Evolutionary conservation across 53 echinoderm and acorn worm species (phyloP).

Genomic region (Zoroaster sp.): DNA sequence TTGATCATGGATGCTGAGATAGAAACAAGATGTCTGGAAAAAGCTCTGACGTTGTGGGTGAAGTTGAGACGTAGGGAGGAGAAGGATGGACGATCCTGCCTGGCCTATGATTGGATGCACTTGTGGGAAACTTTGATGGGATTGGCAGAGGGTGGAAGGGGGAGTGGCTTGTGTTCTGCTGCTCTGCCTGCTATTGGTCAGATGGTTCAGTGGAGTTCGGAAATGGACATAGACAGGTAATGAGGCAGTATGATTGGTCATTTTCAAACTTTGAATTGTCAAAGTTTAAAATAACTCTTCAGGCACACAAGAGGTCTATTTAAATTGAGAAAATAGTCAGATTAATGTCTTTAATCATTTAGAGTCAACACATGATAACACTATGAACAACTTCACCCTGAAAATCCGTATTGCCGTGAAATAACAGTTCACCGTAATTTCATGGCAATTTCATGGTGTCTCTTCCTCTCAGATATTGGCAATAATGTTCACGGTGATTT

Average conservation of each 20-base stretch:
- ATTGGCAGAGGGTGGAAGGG: constrained; percentile 51
- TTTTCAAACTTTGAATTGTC: background rate
- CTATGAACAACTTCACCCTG: too few relatives aligned
- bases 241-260: background rate
- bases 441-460: too few relatives aligned
- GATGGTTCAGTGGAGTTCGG: background rate
- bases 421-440: too few relatives aligned
- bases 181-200: constrained; percentile 69
- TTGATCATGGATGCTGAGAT: background rate
- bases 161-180: constrained; percentile 58
- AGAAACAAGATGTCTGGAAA: constrained; percentile 21
- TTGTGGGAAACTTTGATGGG: constrained; percentile 47
- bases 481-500: too few relatives aligned
- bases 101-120: constrained; percentile 34
- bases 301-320: too few relatives aligned
- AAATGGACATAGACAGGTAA: constrained; percentile 7
- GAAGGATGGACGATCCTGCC: background rate
- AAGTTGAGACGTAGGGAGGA: background rate
- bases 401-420: too few relatives aligned
- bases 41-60: constrained; percentile 5
- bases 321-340: too few relatives aligned
- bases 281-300: too few relatives aligned
- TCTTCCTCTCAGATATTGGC: too few relatives aligned
- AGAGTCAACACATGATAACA: background rate
- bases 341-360: too few relatives aligned